Percentiles rank a stretch among this genome's conserved stretches.
These are phyloP conservation scores for Tachypleus tridentatus DNA, from an alignment of 1,140 invertebrate species.

Conservation along the genomic window DNA sequence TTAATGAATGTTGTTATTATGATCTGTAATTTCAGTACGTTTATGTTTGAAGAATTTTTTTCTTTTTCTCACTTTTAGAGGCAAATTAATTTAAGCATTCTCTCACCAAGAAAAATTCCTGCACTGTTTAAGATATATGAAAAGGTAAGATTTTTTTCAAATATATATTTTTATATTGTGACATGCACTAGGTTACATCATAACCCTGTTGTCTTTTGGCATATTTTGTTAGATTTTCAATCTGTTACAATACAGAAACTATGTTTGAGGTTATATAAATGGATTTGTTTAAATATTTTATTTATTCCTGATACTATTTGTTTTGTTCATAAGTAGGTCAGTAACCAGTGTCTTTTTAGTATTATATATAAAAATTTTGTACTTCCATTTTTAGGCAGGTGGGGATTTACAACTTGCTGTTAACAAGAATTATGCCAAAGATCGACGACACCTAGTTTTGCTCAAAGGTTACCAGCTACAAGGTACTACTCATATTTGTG, in stretches of 20 bases:
- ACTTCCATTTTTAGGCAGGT: slow-evolving; percentile 53
- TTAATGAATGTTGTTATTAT: neutral
- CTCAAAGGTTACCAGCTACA: slow-evolving; percentile 52
- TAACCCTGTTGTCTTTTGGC: slow-evolving; percentile 35
- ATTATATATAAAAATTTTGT: too few relatives aligned
- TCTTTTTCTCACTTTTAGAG: slow-evolving; percentile 41
- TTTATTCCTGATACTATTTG: too few relatives aligned
- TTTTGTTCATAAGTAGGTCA: too few relatives aligned
- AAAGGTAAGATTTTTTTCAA: slow-evolving; percentile 27
- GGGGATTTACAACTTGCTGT: slow-evolving; percentile 63
- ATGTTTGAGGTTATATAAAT: too few relatives aligned
- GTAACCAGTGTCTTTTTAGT: too few relatives aligned
- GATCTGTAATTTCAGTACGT: slow-evolving; percentile 5
- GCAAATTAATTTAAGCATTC: slow-evolving; percentile 70
- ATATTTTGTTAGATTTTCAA: slow-evolving; percentile 38
- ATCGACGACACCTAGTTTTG: slow-evolving; percentile 67
- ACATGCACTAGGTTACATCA: neutral
- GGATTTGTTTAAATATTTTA: too few relatives aligned
- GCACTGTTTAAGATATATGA: slow-evolving; percentile 37
- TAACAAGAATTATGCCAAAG: slow-evolving; percentile 82
- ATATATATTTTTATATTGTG: neutral
- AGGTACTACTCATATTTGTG: slow-evolving; percentile 24
- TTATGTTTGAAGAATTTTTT: neutral
- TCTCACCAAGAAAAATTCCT: slow-evolving; percentile 77
- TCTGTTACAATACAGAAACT: too few relatives aligned